A percentile compares a stretch with the other conserved stretches of the same genome.
Conservation (phyloP, 2,888 invertebrate species). For the Morpho deidamia region DNA sequence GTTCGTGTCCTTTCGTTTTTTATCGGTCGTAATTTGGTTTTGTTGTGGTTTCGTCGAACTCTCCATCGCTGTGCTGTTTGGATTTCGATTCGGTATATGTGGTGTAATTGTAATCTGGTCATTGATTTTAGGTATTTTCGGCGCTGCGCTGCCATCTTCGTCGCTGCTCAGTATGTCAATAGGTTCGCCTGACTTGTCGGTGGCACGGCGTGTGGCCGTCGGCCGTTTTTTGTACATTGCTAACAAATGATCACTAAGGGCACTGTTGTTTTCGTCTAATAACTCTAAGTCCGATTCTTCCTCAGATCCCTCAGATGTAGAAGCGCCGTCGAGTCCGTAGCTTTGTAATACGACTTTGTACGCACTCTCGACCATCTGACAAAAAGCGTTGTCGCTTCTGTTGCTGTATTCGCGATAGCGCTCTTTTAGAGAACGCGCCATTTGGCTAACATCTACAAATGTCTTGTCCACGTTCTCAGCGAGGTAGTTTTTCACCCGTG, state of each 20-base stretch:
- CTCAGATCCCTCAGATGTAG: constrained; percentile 78
- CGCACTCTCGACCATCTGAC: constrained; percentile 85
- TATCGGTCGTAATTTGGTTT: constrained; percentile 45
- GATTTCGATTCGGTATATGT: constrained; percentile 51
- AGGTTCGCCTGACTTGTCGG: constrained; percentile 65
- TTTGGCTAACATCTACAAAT: constrained; percentile 89
- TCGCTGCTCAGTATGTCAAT: constrained; percentile 68
- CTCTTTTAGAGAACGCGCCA: constrained; percentile 88
- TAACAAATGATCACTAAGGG: constrained; percentile 78
- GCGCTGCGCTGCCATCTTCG: constrained; percentile 60
- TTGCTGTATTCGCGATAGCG: constrained; percentile 86
- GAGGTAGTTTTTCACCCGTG: constrained; percentile 85
- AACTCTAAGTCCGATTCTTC: constrained; percentile 84
- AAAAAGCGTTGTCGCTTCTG: constrained; percentile 89
- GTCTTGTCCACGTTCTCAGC: constrained; percentile 89
- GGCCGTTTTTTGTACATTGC: constrained; percentile 70
- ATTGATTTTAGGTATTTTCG: constrained; percentile 69
- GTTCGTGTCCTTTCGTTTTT: constrained; percentile 59
- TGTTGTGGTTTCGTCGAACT: constrained; percentile 40
- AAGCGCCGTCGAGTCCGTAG: constrained; percentile 80
- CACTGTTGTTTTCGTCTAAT: constrained; percentile 89
- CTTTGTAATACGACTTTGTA: constrained; percentile 85
- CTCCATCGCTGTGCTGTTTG: constrained; percentile 46
- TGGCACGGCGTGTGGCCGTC: constrained; percentile 49
- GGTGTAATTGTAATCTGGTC: constrained; percentile 73